Conservation (phyloP, 2,888 invertebrate species). For the Pandemis heparana region DNA sequence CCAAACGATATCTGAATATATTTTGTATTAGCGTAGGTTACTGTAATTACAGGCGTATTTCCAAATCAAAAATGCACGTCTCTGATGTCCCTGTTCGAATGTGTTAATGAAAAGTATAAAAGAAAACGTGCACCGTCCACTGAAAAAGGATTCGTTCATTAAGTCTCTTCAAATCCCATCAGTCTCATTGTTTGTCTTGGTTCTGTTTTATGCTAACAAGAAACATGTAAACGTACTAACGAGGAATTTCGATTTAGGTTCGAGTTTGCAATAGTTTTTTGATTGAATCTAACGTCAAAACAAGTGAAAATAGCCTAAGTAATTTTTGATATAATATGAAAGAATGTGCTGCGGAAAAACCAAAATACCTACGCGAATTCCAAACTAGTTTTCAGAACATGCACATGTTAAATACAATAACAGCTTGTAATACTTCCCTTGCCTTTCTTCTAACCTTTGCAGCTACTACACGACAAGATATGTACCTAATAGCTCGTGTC, state of each 20-base stretch:
- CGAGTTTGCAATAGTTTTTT: background rate
- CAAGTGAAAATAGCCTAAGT: too few species aligned
- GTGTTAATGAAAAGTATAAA: slow-evolving; percentile 32
- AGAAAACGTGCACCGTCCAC: slow-evolving; percentile 22
- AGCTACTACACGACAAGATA: too few species aligned
- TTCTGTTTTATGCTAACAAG: background rate
- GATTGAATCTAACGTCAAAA: background rate
- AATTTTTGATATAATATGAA: too few species aligned
- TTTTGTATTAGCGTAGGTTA: slow-evolving; percentile 9
- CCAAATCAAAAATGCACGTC: slow-evolving; percentile 21
- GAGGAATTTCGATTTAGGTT: background rate
- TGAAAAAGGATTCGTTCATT: slow-evolving; percentile 34
- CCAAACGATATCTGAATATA: background rate
- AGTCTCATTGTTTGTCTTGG: slow-evolving; percentile 3
- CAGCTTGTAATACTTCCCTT: too few species aligned
- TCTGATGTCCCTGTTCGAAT: slow-evolving; percentile 12
- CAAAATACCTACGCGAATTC: too few species aligned
- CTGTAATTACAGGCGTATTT: slow-evolving; percentile 1
- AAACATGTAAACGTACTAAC: background rate
- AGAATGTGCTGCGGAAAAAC: too few species aligned
- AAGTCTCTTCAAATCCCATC: slow-evolving; percentile 30
- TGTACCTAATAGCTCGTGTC: background rate
- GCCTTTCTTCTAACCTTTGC: too few species aligned
- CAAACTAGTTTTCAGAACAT: too few species aligned
- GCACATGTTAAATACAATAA: too few species aligned